These are phyloP conservation scores for Acanthis flammea DNA, from an alignment of 2,797 vertebrate genomes.

Conservation along the genomic window DNA sequence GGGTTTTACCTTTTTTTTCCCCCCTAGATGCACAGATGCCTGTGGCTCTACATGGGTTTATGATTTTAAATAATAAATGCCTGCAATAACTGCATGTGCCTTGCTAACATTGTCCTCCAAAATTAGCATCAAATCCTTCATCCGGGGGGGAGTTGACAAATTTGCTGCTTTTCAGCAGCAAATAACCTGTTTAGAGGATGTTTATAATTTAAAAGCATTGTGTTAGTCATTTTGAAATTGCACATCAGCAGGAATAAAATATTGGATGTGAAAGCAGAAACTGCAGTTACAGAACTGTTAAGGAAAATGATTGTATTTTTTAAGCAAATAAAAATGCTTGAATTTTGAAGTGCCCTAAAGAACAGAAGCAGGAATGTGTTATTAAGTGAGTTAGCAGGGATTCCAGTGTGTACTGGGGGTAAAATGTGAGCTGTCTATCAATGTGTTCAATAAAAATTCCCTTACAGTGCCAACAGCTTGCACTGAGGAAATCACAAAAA, in stretches of 20 bases:
- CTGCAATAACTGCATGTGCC: not conserved
- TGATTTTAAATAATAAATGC: not conserved
- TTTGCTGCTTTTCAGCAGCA: slow-evolving; percentile 21
- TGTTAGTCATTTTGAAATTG: slow-evolving; percentile 4
- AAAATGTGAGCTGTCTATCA: not conserved
- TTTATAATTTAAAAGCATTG: slow-evolving; percentile 34
- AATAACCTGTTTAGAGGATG: not conserved
- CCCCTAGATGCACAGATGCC: not conserved
- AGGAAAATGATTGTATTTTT: not conserved
- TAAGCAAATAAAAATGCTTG: not conserved
- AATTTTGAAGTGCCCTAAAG: not conserved
- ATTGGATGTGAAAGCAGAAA: not conserved
- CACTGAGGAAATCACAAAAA: not conserved
- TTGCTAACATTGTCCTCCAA: not conserved
- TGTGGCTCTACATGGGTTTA: not conserved
- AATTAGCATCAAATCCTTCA: slow-evolving; percentile 19
- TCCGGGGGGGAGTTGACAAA: not conserved
- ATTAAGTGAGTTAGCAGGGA: not conserved
- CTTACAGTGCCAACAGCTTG: not conserved
- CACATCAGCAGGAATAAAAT: slow-evolving; percentile 8
- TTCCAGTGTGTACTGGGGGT: not conserved
- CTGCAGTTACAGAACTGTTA: not conserved
- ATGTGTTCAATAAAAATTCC: not conserved
- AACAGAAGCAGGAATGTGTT: not conserved
- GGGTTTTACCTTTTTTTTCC: not conserved